These are phyloP conservation scores for Phalacrocorax carbo DNA, from an alignment of 2,113 vertebrate genomes.

Conservation along the genomic window DNA sequence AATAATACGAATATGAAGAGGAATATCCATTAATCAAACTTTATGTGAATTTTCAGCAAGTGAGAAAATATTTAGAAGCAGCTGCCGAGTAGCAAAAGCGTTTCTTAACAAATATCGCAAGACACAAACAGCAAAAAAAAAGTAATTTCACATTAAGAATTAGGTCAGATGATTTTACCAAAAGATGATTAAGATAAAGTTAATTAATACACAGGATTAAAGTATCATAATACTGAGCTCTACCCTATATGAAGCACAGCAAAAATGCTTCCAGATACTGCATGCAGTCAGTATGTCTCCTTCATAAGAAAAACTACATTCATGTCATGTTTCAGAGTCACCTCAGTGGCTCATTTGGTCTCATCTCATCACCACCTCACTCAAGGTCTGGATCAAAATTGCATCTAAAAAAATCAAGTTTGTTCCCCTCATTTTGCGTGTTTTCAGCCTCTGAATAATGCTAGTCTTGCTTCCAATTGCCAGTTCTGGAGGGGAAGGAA, in stretches of 20 bases:
- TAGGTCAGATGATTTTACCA: background rate
- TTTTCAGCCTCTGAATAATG: background rate
- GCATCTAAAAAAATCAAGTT: background rate
- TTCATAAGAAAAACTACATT: fast-evolving
- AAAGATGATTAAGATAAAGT: background rate
- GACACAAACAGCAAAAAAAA: background rate
- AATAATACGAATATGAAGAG: background rate
- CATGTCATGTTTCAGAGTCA: background rate
- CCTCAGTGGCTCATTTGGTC: background rate
- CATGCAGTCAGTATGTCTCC: background rate
- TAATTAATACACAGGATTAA: background rate
- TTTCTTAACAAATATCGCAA: background rate
- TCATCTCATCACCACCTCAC: background rate
- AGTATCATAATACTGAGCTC: background rate
- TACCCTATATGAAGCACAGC: background rate
- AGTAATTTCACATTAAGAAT: background rate
- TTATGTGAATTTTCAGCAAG: background rate
- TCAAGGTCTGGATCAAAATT: background rate
- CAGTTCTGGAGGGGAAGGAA: background rate
- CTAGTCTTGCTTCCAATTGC: background rate
- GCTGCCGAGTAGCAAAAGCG: fast-evolving
- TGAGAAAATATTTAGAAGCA: background rate
- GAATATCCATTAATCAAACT: background rate
- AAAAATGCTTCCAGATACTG: background rate
- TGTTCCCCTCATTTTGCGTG: background rate